These are phyloP conservation scores for Tamias sibiricus DNA, from an alignment of 2,113 vertebrate species.

Conservation along the genomic window DNA sequence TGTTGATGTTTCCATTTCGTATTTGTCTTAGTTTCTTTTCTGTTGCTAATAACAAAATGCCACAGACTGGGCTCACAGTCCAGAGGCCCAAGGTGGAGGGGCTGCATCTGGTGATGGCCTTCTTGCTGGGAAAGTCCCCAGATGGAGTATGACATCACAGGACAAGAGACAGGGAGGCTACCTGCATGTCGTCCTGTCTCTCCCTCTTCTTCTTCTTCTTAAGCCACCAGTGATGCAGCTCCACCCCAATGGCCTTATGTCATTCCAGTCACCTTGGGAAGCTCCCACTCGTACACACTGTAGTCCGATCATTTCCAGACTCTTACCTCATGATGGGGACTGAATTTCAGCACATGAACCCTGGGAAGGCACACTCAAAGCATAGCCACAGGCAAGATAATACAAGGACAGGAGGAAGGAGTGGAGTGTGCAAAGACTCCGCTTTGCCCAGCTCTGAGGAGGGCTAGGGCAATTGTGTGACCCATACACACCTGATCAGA, in stretches of 20 bases:
- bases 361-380: neutral
- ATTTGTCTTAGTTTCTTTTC: neutral
- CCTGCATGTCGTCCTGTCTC: too few species aligned
- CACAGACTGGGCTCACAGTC: neutral
- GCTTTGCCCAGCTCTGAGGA: neutral
- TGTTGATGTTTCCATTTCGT: neutral
- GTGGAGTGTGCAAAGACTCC: neutral
- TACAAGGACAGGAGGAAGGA: neutral
- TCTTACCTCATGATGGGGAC: neutral
- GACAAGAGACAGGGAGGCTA: neutral
- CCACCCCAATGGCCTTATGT: neutral
- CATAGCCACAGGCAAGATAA: neutral
- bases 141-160: neutral
- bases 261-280: neutral
- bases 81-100: neutral
- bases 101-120: neutral
- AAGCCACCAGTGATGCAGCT: neutral
- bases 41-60: neutral
- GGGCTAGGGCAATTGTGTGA: neutral
- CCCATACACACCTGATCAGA: too few species aligned
- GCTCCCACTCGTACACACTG: neutral
- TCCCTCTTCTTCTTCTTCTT: neutral
- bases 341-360: neutral
- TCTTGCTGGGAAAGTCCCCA: too few species aligned
- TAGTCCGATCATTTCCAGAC: neutral